Evolutionary conservation across 2,113 vertebrate species (phyloP).

Genomic region (Eira barbara): DNA sequence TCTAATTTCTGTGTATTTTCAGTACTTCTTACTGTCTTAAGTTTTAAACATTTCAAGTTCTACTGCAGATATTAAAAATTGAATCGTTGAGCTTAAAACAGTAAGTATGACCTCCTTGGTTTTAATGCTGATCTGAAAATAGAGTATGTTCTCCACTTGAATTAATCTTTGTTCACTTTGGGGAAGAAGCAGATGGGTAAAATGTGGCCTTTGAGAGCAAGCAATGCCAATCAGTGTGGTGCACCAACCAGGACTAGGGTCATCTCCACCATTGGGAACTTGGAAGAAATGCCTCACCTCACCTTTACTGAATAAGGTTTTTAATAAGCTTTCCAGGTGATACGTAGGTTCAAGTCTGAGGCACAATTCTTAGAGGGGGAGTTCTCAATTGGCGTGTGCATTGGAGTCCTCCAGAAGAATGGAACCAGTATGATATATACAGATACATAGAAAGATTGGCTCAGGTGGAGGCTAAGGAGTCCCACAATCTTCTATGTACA

Average conservation of each 20-base stretch:
- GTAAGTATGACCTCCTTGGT: not conserved
- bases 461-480: not conserved
- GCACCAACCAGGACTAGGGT: not conserved
- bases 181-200: not conserved
- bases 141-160: not conserved
- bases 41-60: conserved; percentile 3
- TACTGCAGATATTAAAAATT: conserved; percentile 25
- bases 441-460: not conserved
- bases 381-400: not conserved
- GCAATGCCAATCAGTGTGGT: not conserved
- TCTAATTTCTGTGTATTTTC: not conserved
- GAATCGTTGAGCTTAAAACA: not conserved
- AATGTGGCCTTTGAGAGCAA: not conserved
- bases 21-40: not conserved
- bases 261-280: not conserved
- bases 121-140: not conserved
- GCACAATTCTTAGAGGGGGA: not conserved
- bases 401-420: not conserved
- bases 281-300: not conserved
- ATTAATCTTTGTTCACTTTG: not conserved
- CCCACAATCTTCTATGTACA: not conserved
- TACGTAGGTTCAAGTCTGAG: not conserved
- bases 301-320: not conserved
- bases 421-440: not conserved
- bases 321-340: not conserved